Percentiles rank a stretch among this genome's conserved stretches.
Evolutionary conservation across 2,797 vertebrate genomes (phyloP).

Genomic region (Pseudochirops corinnae): DNA sequence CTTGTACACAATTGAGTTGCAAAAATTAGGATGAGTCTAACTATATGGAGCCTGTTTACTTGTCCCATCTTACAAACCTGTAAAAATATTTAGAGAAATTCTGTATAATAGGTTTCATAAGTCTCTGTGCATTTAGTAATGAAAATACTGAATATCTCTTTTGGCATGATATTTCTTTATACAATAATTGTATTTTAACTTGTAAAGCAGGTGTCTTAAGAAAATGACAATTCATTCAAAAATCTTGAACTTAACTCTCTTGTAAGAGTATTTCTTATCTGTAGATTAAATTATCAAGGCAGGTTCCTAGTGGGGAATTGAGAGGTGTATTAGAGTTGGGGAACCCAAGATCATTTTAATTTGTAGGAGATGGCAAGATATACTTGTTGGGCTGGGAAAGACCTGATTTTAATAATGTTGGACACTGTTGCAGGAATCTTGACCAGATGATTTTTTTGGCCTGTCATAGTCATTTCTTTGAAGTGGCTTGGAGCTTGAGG

Average conservation of each 20-base stretch:
- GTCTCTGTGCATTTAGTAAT: background rate
- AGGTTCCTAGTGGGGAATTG: background rate
- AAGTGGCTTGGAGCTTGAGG: background rate
- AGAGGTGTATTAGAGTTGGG: background rate
- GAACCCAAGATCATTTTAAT: background rate
- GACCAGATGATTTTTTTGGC: background rate
- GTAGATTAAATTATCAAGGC: constrained; percentile 1
- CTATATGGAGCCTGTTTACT: background rate
- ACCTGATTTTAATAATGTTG: background rate
- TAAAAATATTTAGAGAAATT: background rate
- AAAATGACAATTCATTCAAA: background rate
- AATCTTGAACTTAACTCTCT: background rate
- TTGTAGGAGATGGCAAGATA: background rate
- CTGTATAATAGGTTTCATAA: background rate
- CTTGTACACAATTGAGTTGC: background rate
- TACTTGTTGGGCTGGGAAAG: background rate
- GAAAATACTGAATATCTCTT: background rate
- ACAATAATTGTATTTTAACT: constrained; percentile 6
- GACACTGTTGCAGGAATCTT: background rate
- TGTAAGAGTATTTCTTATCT: background rate
- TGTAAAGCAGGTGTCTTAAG: background rate
- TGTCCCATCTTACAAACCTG: background rate
- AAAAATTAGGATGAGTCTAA: background rate
- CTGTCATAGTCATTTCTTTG: background rate
- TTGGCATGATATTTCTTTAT: background rate